Evolutionary conservation across 2,113 vertebrate genomes (phyloP), one percentile per base, ranked within the genome.

Genomic region (Rhinopomastus cyanomelas): DNA sequence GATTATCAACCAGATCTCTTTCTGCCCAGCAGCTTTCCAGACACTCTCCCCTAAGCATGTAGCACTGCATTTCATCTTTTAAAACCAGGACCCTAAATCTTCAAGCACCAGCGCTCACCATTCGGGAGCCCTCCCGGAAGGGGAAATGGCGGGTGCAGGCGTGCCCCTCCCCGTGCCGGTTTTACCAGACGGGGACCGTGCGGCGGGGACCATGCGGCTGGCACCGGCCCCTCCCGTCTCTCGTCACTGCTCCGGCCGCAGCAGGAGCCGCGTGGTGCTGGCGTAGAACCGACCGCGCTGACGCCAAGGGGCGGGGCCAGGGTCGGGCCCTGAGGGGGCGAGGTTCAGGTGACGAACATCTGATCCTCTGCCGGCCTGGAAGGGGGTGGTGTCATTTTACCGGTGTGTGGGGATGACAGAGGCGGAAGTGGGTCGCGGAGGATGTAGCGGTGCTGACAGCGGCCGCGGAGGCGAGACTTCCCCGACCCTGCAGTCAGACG

Each of bases 161-260:
- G 0, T 1, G 18, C 11, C 19, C 34, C 16, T 16, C 18, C 22
- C 23, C 39, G 4, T 5, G 36, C 20, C 44, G 1, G 3, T 48
- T 9, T 3, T 2, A 12, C 1, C 5, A 12, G 5, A 3, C 11
- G 3, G 15, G 52, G 6, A 22, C 42, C 12, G 32, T 0, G 4
- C 14, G 6, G 1, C 0, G 3, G 0, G 3, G 53, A 29, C 1
- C 8, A n/a, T n/a, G n/a, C n/a, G n/a, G n/a, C n/a, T n/a, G 0
- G 5, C 0, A 6, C 6, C 1, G 0, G 1, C 42, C 4, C 18
- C 1, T 2, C 21, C 16, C 1, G 0, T 0, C 11, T 8, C 2
- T 1, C 4, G 2, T 22, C 15, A 12, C 8, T 3, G 0, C 3
- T 6, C 18, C 1, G 6, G 7, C 26, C 12, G 0, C 0, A 1